Percentiles rank a stretch among this genome's conserved stretches.
phyloP scores from a whole-genome alignment of 2,888 invertebrate genomes.

The Criorhina ranunculi region DNA sequence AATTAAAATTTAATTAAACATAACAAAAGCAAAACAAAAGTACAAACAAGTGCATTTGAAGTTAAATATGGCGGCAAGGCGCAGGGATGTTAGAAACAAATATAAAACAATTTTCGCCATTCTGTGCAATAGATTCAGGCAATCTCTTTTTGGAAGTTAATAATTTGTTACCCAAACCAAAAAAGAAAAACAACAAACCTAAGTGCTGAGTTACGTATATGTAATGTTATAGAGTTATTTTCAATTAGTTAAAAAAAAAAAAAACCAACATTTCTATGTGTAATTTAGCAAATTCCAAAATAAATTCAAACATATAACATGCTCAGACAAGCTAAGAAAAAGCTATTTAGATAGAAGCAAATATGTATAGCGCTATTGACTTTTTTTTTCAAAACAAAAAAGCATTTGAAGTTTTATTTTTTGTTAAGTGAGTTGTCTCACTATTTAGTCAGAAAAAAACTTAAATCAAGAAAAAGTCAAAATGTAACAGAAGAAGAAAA shows the following conservation, averaged over 20 bases:
- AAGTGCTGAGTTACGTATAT: slow-evolving; percentile 19
- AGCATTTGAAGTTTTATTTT: slow-evolving; percentile 53
- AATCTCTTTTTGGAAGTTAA: slow-evolving; percentile 19
- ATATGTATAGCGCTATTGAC: slow-evolving; percentile 33
- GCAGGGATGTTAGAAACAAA: slow-evolving; percentile 38
- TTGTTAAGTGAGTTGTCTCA: slow-evolving; percentile 22
- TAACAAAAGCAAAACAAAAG: slow-evolving; percentile 20
- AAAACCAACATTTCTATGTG: slow-evolving; percentile 32
- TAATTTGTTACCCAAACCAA: slow-evolving; percentile 35
- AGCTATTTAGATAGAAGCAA: slow-evolving; percentile 60
- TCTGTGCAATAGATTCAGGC: slow-evolving; percentile 33
- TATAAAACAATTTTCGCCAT: slow-evolving; percentile 32
- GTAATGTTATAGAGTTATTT: slow-evolving; percentile 19
- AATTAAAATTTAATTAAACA: slow-evolving; percentile 7
- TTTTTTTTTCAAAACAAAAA: slow-evolving; percentile 22
- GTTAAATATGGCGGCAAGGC: slow-evolving; percentile 13
- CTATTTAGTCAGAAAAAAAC: slow-evolving; percentile 21
- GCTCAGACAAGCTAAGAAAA: slow-evolving; percentile 65
- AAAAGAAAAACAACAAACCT: slow-evolving; percentile 36
- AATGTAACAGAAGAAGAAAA: slow-evolving; percentile 30
- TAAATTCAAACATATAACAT: slow-evolving; percentile 62
- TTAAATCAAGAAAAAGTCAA: slow-evolving; percentile 19
- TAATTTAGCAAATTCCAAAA: slow-evolving; percentile 23
- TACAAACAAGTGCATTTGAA: slow-evolving; percentile 30
- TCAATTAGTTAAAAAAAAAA: slow-evolving; percentile 3